Evolutionary conservation across 2,888 invertebrate species (phyloP).

Genomic region (Athripsodes cinereus): DNA sequence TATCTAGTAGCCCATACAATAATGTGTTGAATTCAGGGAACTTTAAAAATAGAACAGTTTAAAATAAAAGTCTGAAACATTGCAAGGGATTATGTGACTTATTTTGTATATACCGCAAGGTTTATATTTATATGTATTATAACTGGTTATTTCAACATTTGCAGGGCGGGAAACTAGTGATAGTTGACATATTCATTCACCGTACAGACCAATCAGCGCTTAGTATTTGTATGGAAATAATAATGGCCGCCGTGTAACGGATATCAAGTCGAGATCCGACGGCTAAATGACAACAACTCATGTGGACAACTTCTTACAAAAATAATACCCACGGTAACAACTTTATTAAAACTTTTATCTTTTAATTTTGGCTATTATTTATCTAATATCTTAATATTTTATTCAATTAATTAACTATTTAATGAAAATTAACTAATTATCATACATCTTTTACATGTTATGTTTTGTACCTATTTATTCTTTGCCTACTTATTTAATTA

Average conservation of each 20-base stretch:
- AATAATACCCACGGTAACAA: background rate
- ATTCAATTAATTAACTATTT: background rate
- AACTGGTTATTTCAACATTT: background rate
- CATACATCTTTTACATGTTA: too few relatives aligned
- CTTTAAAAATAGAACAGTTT: background rate
- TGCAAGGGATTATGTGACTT: background rate
- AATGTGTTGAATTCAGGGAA: background rate
- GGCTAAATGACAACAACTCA: background rate
- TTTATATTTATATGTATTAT: background rate
- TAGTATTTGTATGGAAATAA: background rate
- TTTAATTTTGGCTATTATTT: background rate
- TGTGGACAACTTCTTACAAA: background rate
- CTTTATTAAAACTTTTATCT: too few relatives aligned
- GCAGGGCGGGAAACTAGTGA: constrained; percentile 2
- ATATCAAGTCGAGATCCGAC: background rate
- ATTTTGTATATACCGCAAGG: background rate
- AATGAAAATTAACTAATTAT: too few relatives aligned
- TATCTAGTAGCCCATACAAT: background rate
- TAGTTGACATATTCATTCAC: background rate
- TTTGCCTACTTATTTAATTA: too few relatives aligned
- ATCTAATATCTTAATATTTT: background rate
- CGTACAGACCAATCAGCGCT: background rate
- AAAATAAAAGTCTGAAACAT: background rate
- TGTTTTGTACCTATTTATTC: too few relatives aligned
- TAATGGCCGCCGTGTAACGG: background rate